Evolutionary conservation across 2,797 vertebrate species (phyloP).

Genomic region (Lacerta viridis): DNA sequence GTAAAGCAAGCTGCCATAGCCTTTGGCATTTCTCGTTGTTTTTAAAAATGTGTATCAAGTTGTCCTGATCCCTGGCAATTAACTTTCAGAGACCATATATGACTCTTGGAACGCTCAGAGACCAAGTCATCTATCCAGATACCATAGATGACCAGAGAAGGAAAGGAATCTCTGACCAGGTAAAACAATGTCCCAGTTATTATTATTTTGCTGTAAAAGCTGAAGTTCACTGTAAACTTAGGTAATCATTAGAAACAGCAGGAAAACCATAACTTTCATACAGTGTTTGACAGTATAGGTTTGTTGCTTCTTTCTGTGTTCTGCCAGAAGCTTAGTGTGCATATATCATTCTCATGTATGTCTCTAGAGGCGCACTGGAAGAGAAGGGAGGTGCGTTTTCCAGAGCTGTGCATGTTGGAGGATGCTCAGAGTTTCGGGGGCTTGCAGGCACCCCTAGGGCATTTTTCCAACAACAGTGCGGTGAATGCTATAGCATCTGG

Average conservation of each 20-base stretch:
- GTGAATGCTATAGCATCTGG: neutral
- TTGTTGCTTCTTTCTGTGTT: neutral
- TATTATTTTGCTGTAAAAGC: too few relatives aligned
- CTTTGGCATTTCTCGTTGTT: neutral
- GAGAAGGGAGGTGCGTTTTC: too few relatives aligned
- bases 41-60: neutral
- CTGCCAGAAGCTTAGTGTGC: too few relatives aligned
- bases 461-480: too few relatives aligned
- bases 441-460: too few relatives aligned
- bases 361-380: too few relatives aligned
- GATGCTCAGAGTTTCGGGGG: too few relatives aligned
- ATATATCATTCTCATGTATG: too few relatives aligned
- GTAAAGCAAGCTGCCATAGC: slow-evolving; percentile 77
- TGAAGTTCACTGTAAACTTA: neutral
- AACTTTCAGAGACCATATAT: slow-evolving; percentile 93
- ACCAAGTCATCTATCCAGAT: slow-evolving; percentile 98
- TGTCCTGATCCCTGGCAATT: slow-evolving; percentile 31
- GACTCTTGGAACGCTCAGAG: slow-evolving; percentile 95
- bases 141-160: slow-evolving; percentile 89
- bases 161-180: slow-evolving; percentile 95
- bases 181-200: slow-evolving; percentile 54
- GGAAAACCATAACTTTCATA: neutral
- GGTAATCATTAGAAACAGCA: neutral
- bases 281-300: neutral
- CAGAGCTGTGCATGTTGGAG: too few relatives aligned